Evolutionary conservation across 2,888 invertebrate genomes (phyloP), one percentile per base, ranked within the genome.

Genomic region (Bugulina stolonifera): DNA sequence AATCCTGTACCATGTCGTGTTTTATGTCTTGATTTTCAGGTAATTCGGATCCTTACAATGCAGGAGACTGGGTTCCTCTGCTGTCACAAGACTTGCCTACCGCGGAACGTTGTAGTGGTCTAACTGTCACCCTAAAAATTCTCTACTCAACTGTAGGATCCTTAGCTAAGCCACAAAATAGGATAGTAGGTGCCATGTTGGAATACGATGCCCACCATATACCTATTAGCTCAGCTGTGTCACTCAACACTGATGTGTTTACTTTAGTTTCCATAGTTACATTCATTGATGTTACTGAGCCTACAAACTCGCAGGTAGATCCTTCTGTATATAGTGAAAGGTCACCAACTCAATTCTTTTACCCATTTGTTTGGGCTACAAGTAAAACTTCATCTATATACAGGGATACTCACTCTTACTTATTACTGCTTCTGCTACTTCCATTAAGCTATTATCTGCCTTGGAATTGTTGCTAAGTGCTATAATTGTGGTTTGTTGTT

Each of bases 141-240:
- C 57, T 57, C 57, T 57, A 23, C n/a, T 57, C 57, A 3, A 5
- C 3, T n/a, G 57, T 57, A 57, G 57, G 57, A 22, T 14, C 10
- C 23, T n/a, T 14, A n/a, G 57, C 25, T 57, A 57, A 57, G 3
- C 57, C 57, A 14, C 57, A 57, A n/a, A 57, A 57, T 23, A 57
- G 57, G n/a, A 57, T 57, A 23, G 57, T 57, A 5, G 57, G 57
- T 14, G 57, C 43, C 18, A 43, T 10, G 10, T 18, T 43, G 43
- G 10, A 43, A 43, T 43, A 43, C 18, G 43, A 43, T 43, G 43
- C 43, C 18, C 43, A 43, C 18, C 10, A 10, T 5, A 43, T 43
- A 5, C 18, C 43, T 10, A 43, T 18, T 43, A 18, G 43, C 43
- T 43, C 43, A 10, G 43, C 18, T 18, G 10, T 43, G 5, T 5